A percentile compares a stretch with the other conserved stretches of the same genome.
phyloP scores from a whole-genome alignment of 2,888 invertebrate species.

The Oxytorus armatus region DNA sequence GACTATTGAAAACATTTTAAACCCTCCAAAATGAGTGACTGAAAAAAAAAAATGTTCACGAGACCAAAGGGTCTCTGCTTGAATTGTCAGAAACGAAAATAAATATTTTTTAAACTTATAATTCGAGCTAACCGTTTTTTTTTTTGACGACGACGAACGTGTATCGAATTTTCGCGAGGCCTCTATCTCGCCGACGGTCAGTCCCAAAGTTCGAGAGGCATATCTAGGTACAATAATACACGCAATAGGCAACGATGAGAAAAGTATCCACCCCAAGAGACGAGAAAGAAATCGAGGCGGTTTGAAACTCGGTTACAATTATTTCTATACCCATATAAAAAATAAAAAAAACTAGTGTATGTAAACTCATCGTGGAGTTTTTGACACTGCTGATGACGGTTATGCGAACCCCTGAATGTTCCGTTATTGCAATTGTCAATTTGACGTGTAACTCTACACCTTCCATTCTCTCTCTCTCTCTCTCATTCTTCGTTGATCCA shows the following conservation, averaged over 20 bases:
- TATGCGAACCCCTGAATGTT: slow-evolving; percentile 20
- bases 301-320: slow-evolving; percentile 25
- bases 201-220: slow-evolving; percentile 12
- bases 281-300: slow-evolving; percentile 6
- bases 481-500: slow-evolving; percentile 23
- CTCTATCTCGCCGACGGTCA: not conserved
- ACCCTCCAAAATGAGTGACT: too few relatives aligned
- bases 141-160: not conserved
- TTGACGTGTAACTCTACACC: slow-evolving; percentile 62
- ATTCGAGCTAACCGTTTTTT: too few relatives aligned
- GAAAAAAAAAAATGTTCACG: too few relatives aligned
- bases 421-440: slow-evolving; percentile 61
- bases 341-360: not conserved
- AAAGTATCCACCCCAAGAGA: not conserved
- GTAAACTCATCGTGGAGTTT: slow-evolving; percentile 21
- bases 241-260: not conserved
- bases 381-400: slow-evolving; percentile 28
- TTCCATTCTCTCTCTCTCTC: slow-evolving; percentile 14
- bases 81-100: too few relatives aligned
- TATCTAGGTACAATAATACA: too few relatives aligned
- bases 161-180: not conserved
- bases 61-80: too few relatives aligned
- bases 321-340: not conserved
- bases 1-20: too few relatives aligned
- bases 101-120: too few relatives aligned